Base-by-base conservation (phyloP, 2,888 invertebrate species). In the Candidula unifasciata region DNA sequence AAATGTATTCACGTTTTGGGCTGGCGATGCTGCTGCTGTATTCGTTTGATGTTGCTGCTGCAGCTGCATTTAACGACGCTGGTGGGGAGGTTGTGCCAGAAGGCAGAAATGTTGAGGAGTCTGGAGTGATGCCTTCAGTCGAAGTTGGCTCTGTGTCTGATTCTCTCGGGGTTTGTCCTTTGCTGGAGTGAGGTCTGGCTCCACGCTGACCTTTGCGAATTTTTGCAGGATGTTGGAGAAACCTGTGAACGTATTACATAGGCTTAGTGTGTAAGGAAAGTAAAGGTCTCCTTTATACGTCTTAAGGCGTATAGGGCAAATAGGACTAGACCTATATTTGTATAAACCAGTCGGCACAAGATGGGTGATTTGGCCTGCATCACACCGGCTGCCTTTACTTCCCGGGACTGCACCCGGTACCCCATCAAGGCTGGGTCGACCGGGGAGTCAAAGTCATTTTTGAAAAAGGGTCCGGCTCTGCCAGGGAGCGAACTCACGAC, bases 151-250 rank as follows among this genome's bases (percentile, higher is more conserved):
- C 10, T 66, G 44, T 54, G 44, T 33, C 57, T 76, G 30, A 18
- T 21, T 8, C 64, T 10, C 35, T 44, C 0, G 27, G 21, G 27
- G 60, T 33, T 44, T 33, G 21, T 18, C 33, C 33, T n/a, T 77
- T 80, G 64, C 86, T 88, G 24, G 88, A 88, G 80, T 91, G 91
- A 0, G 91, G 92, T 82, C 90, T 89, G 0, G 92, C 92, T 13
- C 92, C 92, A 77, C 92, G 86, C 80, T 91, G 91, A 88, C 98
- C 98, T 94, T 97, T 97, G 93, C 98, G 98, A 91, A 98, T 95
- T 94, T 97, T 98, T 66, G 97, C 96, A 81, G 98, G 98, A 94
- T 98, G 97, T 88, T 98, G 96, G 89, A 98, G 95, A 94, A 98
- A 98, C 94, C 97, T 97, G 94, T 33, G 8, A 37, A 21, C 18